Evolutionary conservation across 1,140 invertebrate genomes (phyloP).

Genomic region (Eufriesea mexicana): DNA sequence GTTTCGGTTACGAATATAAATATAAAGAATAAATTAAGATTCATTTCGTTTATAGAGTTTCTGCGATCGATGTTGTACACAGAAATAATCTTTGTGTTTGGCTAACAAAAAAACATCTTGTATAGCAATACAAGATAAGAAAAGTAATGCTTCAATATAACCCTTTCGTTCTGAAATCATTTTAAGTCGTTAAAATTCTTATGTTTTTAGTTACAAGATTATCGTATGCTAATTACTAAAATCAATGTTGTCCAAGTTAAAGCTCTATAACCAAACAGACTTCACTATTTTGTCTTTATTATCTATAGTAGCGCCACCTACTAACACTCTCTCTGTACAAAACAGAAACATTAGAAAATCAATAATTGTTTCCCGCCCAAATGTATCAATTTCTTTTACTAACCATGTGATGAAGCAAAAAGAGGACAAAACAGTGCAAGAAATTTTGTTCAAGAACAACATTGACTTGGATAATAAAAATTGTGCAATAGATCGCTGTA

Average conservation of each 20-base stretch:
- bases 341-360: no score
- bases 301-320: background rate
- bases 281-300: background rate
- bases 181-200: background rate
- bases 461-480: background rate
- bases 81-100: background rate
- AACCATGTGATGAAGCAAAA: background rate
- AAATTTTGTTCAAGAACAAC: background rate
- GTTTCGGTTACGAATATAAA: constrained; percentile 43
- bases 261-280: background rate
- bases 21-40: constrained; percentile 74
- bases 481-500: background rate
- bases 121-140: background rate
- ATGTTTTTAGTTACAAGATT: background rate
- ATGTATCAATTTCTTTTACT: background rate
- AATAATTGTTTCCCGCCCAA: background rate
- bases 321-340: background rate
- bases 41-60: constrained; percentile 57
- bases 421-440: background rate
- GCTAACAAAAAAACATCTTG: background rate
- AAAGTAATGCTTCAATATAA: background rate
- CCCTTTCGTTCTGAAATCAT: background rate
- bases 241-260: background rate
- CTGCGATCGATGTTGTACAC: constrained; percentile 42
- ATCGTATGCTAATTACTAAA: background rate